Base-by-base conservation (phyloP, 2,113 vertebrate genomes). In the Scomber scombrus region DNA sequence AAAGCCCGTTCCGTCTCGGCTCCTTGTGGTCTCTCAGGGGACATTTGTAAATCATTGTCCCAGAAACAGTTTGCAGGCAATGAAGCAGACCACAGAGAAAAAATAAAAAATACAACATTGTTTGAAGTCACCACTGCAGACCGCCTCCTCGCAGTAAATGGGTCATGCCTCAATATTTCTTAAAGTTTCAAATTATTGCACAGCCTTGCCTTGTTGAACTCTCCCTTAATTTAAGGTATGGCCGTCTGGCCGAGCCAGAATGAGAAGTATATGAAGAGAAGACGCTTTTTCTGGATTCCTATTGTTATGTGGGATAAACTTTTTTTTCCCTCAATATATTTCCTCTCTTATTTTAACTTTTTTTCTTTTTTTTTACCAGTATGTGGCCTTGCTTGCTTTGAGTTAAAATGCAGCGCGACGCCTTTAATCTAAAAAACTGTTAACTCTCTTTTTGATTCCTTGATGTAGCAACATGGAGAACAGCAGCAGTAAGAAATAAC, bases 111-210 rank as follows among this genome's bases (percentile, higher is more conserved):
- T 61, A 86, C 40, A 78, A 75, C 73, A 75, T 56, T 84, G 80
- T 88, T 86, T 87, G 83, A 92, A 91, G 90, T 90, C 80, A 40
- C 80, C 71, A 77, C 73, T 50, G 64, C 65, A 70, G 69, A 68
- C 80, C 4, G 83, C 83, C 65, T 81, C 67, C 74, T 71, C 31
- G 26, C 83, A 76, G 80, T 84, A 93, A 89, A 93, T 93, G 84
- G 90, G 91, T 91, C 91, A 91, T 81, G 84, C 43, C 87, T 88
- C 80, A 58, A 81, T 81, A 88, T 93, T 91, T 91, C 87, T 79
- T 68, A 71, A 84, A 89, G 85, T 93, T 93, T 89, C 88, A 90
- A 87, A 89, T 91, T 84, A 91, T 91, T 93, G 91, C 90, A 87
- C 80, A 71, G 85, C 66, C 85, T 87, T 82, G 88, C 84, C 88